phyloP scores from a whole-genome alignment of 2,888 invertebrate genomes.

The Aporophyla nigra region DNA sequence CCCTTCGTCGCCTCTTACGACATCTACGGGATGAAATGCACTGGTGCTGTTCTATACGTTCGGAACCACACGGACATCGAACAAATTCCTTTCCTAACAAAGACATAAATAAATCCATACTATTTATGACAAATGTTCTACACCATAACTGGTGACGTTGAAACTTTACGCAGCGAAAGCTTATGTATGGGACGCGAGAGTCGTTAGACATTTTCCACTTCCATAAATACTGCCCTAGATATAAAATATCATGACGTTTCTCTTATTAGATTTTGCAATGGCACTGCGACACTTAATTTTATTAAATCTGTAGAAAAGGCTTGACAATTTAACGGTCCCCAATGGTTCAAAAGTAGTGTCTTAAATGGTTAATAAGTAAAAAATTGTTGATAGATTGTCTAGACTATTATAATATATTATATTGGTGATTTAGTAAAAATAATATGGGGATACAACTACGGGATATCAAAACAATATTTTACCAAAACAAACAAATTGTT shows the following conservation, averaged over 20 bases:
- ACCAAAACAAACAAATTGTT: not conserved
- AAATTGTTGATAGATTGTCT: not conserved
- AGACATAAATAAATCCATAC: not conserved
- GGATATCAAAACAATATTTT: not conserved
- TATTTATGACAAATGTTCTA: not conserved
- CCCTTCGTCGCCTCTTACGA: no score
- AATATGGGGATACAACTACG: not conserved
- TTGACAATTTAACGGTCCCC: not conserved
- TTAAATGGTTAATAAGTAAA: not conserved
- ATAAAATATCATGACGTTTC: slow-evolving; percentile 48
- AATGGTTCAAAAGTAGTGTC: not conserved
- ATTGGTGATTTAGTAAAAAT: no score
- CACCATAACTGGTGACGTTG: slow-evolving; percentile 17
- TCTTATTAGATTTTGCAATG: slow-evolving; percentile 32
- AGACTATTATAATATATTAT: not conserved
- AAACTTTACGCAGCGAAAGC: slow-evolving; percentile 31
- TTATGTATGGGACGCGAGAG: slow-evolving; percentile 22
- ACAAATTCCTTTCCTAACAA: not conserved
- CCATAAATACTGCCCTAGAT: slow-evolving; percentile 28
- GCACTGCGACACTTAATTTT: slow-evolving; percentile 20
- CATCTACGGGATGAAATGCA: no score
- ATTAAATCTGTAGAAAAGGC: slow-evolving; percentile 3
- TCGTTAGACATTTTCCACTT: slow-evolving; percentile 31
- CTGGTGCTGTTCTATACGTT: no score
- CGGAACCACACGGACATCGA: no score